Evolutionary conservation across 2,888 invertebrate genomes (phyloP).

Genomic region (Trypoxylon attenuatum): DNA sequence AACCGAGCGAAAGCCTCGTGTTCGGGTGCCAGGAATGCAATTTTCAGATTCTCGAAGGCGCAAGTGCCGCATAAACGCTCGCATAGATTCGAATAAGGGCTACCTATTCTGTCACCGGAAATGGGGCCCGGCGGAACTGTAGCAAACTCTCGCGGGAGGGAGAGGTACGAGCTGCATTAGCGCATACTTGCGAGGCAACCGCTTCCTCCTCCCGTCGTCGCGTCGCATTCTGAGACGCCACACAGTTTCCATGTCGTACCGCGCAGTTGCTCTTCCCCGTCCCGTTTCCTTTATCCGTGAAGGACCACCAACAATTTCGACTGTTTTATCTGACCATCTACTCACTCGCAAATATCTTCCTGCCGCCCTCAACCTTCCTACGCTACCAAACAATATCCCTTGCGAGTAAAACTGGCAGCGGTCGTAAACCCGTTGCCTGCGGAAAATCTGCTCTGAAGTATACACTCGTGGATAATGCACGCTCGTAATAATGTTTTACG

Average conservation of each 20-base stretch:
- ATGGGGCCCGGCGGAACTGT: conserved; percentile 50
- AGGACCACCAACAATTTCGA: conserved; percentile 46
- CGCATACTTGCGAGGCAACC: conserved; percentile 60
- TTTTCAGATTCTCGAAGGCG: conserved; percentile 66
- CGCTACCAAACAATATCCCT: too few species aligned
- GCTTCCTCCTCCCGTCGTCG: conserved; percentile 25
- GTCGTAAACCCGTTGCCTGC: too few species aligned
- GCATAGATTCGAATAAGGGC: conserved; percentile 11
- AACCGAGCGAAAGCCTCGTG: conserved; percentile 24
- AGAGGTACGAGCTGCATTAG: conserved; percentile 69
- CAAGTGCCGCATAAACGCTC: conserved; percentile 27
- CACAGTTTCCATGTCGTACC: not conserved
- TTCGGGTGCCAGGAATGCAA: conserved; percentile 65
- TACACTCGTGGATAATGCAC: too few species aligned
- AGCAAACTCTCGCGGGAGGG: conserved; percentile 58
- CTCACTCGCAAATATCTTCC: conserved; percentile 3
- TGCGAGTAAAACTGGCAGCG: too few species aligned
- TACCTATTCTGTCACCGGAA: conserved; percentile 63
- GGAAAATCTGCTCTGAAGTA: too few species aligned
- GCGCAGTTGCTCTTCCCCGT: too few species aligned
- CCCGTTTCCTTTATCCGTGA: conserved; percentile 23
- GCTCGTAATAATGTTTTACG: too few species aligned
- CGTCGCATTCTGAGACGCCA: conserved; percentile 58
- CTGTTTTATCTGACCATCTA: conserved; percentile 51
- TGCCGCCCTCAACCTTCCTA: too few species aligned